phyloP scores from a whole-genome alignment of 2,888 invertebrate genomes.

The Rhorus exstirpatorius region DNA sequence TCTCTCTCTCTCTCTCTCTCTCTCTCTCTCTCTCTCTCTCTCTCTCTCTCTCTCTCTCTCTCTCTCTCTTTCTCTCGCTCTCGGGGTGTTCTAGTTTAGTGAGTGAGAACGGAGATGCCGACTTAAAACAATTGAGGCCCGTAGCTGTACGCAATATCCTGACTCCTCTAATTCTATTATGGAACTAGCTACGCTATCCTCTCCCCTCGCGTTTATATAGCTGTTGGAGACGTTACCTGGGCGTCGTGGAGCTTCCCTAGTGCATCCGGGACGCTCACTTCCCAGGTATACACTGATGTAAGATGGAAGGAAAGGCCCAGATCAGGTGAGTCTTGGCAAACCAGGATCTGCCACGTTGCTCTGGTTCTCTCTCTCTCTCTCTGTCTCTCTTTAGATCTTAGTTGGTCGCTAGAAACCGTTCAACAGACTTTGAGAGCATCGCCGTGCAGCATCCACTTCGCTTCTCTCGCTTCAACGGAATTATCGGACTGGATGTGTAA shows the following conservation, averaged over 20 bases:
- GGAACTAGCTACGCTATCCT: constrained; percentile 80
- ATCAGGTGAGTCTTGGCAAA: constrained; percentile 49
- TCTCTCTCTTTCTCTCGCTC: not conserved
- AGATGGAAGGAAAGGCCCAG: constrained; percentile 14
- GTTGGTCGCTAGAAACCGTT: constrained; percentile 44
- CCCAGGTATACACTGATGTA: not conserved
- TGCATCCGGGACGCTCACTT: constrained; percentile 22
- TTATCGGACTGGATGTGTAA: constrained; percentile 85
- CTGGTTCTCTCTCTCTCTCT: not conserved
- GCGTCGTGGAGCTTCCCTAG: constrained; percentile 41
- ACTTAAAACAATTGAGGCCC: constrained; percentile 85
- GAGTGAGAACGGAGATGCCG: constrained; percentile 82
- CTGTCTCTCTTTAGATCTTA: constrained; percentile 4
- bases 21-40: constrained; percentile 1
- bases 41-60: not conserved
- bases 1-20: not conserved
- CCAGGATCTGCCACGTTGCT: constrained; percentile 13
- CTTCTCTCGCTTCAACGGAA: constrained; percentile 74
- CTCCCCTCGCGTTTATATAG: not conserved
- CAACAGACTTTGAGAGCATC: constrained; percentile 50
- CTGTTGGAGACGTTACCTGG: constrained; percentile 45
- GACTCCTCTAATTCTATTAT: constrained; percentile 85
- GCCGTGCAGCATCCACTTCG: constrained; percentile 44
- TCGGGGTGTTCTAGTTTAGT: constrained; percentile 57
- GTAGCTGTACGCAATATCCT: constrained; percentile 85